Evolutionary conservation across 2,113 vertebrate genomes (phyloP), one percentile per base, ranked within the genome.

Genomic region (Herpailurus yagouaroundi): DNA sequence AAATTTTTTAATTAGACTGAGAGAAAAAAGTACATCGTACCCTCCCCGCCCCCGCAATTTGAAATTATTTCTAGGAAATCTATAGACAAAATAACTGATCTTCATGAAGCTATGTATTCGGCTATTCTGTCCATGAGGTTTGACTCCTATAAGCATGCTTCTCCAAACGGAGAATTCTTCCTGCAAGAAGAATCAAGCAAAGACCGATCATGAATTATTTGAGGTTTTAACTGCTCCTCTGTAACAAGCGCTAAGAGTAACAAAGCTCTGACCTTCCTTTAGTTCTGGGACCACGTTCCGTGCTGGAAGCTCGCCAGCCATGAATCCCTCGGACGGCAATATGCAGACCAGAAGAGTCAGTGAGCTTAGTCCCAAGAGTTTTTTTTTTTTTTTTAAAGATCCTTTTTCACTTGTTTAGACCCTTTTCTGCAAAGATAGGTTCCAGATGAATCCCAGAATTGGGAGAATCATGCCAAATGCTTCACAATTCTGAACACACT

Each of bases 401-500:
- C 25, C 6, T 94, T 94, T 60, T 69, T 36, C 29, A 10, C 10
- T 77, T n/a, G 27, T 1, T 94, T 92, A 71, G 60, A 85, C 66
- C 1, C 21, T 77, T 88, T 96, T 86, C 73, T 52, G 48, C n/a
- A 79, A 63, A 94, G 31, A 92, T 18, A 86, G 57, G 21, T 91
- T 96, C 77, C 79, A 89, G 79, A 83, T 83, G 73, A 89, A 80
- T 69, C 77, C 31, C 48, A 89, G 60, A 69, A 48, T 36, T 64
- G 66, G 52, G 36, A 90, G 89, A 83, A 57, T 3, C 50, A 55
- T 31, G 45, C 29, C 94, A 96, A 95, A 84, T 71, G 27, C 19
- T 87, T 96, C 15, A 25, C 64, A 94, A 95, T 96, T 87, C 74
- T 96, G 45, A 97, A 92, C 41, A 60, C 23, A 83, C 36, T 96